These are phyloP conservation scores for Leptinotarsa defecta DNA, from an alignment of 1,140 invertebrate genomes.

Conservation along the genomic window DNA sequence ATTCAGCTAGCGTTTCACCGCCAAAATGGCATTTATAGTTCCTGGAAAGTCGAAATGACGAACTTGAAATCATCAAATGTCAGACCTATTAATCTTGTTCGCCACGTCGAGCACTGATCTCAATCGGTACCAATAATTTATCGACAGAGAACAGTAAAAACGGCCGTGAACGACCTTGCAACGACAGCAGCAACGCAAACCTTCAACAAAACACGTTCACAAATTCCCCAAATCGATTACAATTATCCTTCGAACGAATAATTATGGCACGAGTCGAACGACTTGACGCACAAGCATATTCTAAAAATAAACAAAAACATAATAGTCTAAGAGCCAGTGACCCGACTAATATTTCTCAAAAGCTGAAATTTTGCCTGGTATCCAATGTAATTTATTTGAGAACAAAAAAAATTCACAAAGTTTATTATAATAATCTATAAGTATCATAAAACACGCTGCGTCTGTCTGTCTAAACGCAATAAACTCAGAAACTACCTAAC, in stretches of 20 bases:
- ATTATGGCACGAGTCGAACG: conserved; percentile 12
- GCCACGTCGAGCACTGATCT: background rate
- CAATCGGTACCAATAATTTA: background rate
- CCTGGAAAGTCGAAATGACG: background rate
- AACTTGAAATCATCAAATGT: conserved; percentile 3
- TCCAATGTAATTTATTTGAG: too few species aligned
- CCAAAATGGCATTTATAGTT: too few species aligned
- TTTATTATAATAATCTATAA: too few species aligned
- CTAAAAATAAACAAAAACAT: conserved; percentile 5
- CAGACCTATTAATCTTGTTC: background rate
- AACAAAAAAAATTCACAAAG: too few species aligned
- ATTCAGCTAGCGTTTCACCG: too few species aligned
- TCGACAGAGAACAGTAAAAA: background rate
- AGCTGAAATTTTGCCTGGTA: too few species aligned
- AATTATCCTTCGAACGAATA: conserved; percentile 14
- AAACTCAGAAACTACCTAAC: too few species aligned
- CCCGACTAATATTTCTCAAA: too few species aligned
- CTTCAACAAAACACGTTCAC: background rate
- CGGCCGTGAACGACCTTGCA: background rate
- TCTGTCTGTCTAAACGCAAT: too few species aligned
- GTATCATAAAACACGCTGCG: too few species aligned
- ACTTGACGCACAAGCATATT: conserved; percentile 2
- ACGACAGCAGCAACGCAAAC: background rate
- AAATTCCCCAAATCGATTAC: conserved; percentile 11
- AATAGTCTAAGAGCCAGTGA: background rate